Conservation (phyloP, 2,797 vertebrate species). For the Thripadectes ignobilis region DNA sequence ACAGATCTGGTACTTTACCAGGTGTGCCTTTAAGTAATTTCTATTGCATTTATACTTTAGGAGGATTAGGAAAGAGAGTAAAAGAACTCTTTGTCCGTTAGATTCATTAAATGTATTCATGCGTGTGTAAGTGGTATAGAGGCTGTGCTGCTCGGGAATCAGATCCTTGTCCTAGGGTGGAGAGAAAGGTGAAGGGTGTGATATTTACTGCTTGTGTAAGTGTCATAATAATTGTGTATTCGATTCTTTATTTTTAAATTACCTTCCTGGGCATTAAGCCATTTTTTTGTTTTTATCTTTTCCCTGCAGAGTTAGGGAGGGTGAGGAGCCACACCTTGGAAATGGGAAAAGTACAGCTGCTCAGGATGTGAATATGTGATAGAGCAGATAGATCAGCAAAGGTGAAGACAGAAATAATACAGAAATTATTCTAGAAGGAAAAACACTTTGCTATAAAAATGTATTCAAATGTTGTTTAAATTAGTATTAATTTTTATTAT, state of each 20-base stretch:
- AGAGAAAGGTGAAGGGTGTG: conserved; percentile 66
- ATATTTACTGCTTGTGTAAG: conserved; percentile 69
- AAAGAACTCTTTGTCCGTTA: conserved; percentile 70
- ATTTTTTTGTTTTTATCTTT: conserved; percentile 51
- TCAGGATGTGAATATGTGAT: background rate
- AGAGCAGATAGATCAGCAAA: background rate
- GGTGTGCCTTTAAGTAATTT: conserved; percentile 71
- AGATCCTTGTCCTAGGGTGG: conserved; percentile 65
- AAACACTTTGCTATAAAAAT: background rate
- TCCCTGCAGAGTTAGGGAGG: background rate
- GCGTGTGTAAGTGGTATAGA: conserved; percentile 69
- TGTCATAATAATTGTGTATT: conserved; percentile 71
- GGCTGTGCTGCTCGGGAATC: conserved; percentile 57
- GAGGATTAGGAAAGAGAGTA: conserved; percentile 72
- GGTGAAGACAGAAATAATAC: background rate
- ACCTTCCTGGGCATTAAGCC: conserved; percentile 57
- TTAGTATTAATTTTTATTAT: background rate
- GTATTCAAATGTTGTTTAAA: background rate
- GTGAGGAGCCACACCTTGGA: conserved; percentile 33
- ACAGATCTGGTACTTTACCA: conserved; percentile 65
- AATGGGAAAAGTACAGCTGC: conserved; percentile 31
- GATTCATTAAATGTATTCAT: conserved; percentile 73
- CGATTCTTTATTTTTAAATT: conserved; percentile 65
- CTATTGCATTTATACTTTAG: conserved; percentile 70
- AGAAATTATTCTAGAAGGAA: background rate